Evolutionary conservation across 2,797 vertebrate species (phyloP).

Genomic region (Macroramphosus scolopax): DNA sequence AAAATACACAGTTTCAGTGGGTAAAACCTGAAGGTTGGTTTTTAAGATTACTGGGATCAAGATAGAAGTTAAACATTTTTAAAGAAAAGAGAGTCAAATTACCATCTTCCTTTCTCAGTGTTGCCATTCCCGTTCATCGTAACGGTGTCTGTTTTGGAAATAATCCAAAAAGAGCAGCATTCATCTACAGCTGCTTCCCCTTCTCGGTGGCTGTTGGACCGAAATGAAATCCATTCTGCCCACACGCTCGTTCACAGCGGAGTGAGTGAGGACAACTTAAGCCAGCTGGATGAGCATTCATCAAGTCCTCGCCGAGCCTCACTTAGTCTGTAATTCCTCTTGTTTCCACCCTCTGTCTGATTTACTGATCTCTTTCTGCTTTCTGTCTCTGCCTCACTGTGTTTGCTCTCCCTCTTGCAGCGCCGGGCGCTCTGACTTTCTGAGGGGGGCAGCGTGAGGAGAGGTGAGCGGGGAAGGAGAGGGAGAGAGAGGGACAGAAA

Average conservation of each 20-base stretch:
- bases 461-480: slow-evolving; percentile 13
- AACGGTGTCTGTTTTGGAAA: slow-evolving; percentile 26
- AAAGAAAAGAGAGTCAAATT: slow-evolving; percentile 33
- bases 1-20: not conserved
- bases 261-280: slow-evolving; percentile 48
- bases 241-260: slow-evolving; percentile 32
- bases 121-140: slow-evolving; percentile 40
- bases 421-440: slow-evolving; percentile 48
- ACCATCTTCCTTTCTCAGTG: slow-evolving; percentile 63
- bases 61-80: too few species aligned
- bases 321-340: slow-evolving; percentile 31
- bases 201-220: slow-evolving; percentile 22
- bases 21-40: not conserved
- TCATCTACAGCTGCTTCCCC: slow-evolving; percentile 20
- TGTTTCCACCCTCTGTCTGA: slow-evolving; percentile 10
- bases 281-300: slow-evolving; percentile 42
- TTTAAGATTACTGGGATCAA: too few species aligned
- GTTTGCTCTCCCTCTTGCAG: slow-evolving; percentile 40
- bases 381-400: slow-evolving; percentile 10
- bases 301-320: slow-evolving; percentile 40
- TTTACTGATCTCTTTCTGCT: slow-evolving; percentile 24
- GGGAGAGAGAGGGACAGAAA: slow-evolving; percentile 1
- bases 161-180: slow-evolving; percentile 51
- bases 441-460: slow-evolving; percentile 38
- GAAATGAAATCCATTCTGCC: slow-evolving; percentile 55